Evolutionary conservation across 2,888 invertebrate species (phyloP), one percentile per base, ranked within the genome.

Genomic region (Calameuta idolon): DNA sequence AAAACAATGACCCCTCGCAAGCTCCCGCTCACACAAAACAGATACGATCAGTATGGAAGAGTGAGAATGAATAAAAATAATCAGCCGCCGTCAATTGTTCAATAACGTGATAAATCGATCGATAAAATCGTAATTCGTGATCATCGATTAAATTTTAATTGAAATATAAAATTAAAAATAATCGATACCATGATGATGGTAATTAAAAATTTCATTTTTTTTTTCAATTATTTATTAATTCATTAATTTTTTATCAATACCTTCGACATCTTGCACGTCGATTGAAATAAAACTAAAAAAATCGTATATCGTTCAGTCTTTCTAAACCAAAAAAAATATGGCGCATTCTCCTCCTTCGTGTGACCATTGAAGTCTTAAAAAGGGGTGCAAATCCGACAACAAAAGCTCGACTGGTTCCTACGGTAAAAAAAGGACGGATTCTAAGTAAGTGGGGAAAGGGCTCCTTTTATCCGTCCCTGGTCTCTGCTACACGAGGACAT

Each of bases 71-170:
- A 55, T 55, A 55, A 55, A 55, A 55, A 9, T 55, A 55, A 55
- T 23, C 2, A 2, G 9, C 23, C 9, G 9, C 2, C 2, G 23
- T 9, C 9, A 23, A 55, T 0, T 23, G 4, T 9, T 40, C 1
- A 9, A 40, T 2, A 5, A 2, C 5, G 15, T 1, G 15, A 40
- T 5, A 15, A 40, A 5, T 2, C 2, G 23, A 40, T 55, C 15
- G 55, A 9, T 9, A 55, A 23, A 55, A 55, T 5, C 55, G 55
- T 23, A 9, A 15, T 15, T 40, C 40, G 15, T 15, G 15, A 40
- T 0, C 0, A 15, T 40, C 4, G 5, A 40, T 15, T 40, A 15
- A 40, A 15, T 1, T 15, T 15, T 15, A 15, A 15, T 15, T 0
- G 1, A 40, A 40, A 5, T 35, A 35, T 1, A 1, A 35, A 35